These are phyloP conservation scores for Colinus virginianus DNA, from an alignment of 2,113 vertebrate species.

Conservation along the genomic window DNA sequence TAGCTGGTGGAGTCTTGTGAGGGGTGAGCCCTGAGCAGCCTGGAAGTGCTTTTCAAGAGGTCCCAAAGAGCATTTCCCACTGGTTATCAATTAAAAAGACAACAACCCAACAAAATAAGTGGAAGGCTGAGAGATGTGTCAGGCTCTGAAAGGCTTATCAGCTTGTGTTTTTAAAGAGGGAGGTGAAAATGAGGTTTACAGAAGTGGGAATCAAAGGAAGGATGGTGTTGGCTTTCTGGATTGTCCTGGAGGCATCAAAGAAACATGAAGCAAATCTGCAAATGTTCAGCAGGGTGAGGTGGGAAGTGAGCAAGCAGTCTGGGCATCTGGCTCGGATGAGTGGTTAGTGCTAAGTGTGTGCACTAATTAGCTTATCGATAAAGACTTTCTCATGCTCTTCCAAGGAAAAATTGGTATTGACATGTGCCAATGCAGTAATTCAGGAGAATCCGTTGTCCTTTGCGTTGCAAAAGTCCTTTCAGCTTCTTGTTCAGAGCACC, in stretches of 20 bases:
- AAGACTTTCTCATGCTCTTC: not conserved
- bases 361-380: not conserved
- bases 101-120: not conserved
- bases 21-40: not conserved
- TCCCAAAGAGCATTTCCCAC: rapidly evolving
- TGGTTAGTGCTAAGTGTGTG: rapidly evolving
- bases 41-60: not conserved
- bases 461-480: rapidly evolving
- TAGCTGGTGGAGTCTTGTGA: not conserved
- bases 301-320: not conserved
- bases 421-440: not conserved
- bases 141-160: not conserved
- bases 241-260: not conserved
- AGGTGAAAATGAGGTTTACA: not conserved
- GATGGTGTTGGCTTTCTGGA: rapidly evolving
- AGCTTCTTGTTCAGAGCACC: not conserved
- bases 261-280: rapidly evolving
- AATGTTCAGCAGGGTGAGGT: not conserved
- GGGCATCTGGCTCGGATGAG: not conserved
- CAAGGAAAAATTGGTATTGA: not conserved
- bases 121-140: not conserved
- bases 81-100: not conserved
- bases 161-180: not conserved
- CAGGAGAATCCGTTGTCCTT: not conserved
- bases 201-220: not conserved